A percentile compares a stretch with the other conserved stretches of the same genome.
Evolutionary conservation across 64 coral and sea anemone species (phyloP).

Genomic region (Porites australiensis): DNA sequence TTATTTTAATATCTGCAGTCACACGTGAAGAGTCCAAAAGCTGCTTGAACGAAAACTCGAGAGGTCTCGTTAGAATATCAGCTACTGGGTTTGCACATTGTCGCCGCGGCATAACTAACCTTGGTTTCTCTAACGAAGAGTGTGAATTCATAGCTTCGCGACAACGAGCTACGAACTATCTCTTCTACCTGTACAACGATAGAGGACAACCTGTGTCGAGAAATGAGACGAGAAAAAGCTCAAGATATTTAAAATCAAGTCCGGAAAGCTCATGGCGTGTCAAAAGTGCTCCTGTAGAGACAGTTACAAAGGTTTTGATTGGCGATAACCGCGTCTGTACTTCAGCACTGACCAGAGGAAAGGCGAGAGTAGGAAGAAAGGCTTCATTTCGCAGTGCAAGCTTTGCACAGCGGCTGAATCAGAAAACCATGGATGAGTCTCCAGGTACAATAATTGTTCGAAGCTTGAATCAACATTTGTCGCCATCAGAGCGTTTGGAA

Average conservation of each 20-base stretch:
- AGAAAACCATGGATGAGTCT: not conserved
- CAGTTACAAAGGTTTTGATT: not conserved
- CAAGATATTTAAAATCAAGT: not conserved
- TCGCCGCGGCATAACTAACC: not conserved
- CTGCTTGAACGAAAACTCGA: not conserved
- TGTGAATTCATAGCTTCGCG: conserved; percentile 49
- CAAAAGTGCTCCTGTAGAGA: not conserved
- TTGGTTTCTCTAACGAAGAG: conserved; percentile 31
- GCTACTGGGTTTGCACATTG: not conserved
- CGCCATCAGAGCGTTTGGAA: conserved; percentile 17
- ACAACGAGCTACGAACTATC: conserved; percentile 55
- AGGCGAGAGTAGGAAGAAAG: not conserved
- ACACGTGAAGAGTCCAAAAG: not conserved
- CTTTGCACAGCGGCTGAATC: not conserved
- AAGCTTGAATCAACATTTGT: conserved; percentile 12
- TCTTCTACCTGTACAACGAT: conserved; percentile 6
- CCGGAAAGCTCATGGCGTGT: not conserved
- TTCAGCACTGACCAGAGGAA: not conserved
- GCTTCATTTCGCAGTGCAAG: not conserved
- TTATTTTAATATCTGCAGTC: not conserved
- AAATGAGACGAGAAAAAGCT: not conserved
- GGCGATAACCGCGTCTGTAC: not conserved
- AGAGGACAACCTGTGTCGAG: not conserved
- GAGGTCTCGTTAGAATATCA: conserved; percentile 14
- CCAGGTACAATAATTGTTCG: not conserved